Base-by-base conservation (phyloP, 2,113 vertebrate species). In the Lethenteron reissneri region DNA sequence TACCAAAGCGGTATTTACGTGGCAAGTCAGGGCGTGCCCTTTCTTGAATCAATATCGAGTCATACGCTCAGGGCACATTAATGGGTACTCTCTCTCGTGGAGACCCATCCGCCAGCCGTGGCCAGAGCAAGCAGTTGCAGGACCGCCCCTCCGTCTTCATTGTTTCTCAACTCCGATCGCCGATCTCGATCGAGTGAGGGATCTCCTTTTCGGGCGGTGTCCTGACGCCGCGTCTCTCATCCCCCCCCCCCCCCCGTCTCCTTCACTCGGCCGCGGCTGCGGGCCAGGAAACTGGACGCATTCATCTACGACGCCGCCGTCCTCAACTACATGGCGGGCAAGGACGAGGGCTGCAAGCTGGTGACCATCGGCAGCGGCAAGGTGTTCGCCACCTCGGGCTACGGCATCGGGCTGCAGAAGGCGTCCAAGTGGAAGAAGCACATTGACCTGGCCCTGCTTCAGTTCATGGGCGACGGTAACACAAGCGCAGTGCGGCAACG, bases 281-380 rank as follows among this genome's bases (percentile, higher is more conserved):
- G 12, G 68, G 58, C 72, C 77, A 97, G 91, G 78, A 97, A 95
- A 80, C 84, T 97, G 81, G 92, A 97, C 0, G 92, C 92, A 74
- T 97, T 95, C 75, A 96, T 97, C 81, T 97, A 95, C 0, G 92
- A 97, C 0, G 94, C 94, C 0, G 94, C 94, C 0, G 94, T 97
- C 78, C 85, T 97, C 74, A 97, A 97, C 80, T 97, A 97, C 83
- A 97, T 97, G 94, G 94, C 92, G 0, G 88, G 94, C 69, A 97
- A 97, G 78, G 94, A 97, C 0, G 92, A 97, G 76, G 94, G 92
- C 79, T 97, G 94, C 78, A 97, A 97, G 80, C 82, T 97, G 82
- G 94, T 97, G 76, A 97, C 94, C 78, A 97, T 97, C 0, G 94
- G 94, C 76, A 92, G 89, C 0, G 92, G 94, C 71, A 97, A 97